phyloP scores from a whole-genome alignment of 1,140 invertebrate species.

The Bacillus rossius region DNA sequence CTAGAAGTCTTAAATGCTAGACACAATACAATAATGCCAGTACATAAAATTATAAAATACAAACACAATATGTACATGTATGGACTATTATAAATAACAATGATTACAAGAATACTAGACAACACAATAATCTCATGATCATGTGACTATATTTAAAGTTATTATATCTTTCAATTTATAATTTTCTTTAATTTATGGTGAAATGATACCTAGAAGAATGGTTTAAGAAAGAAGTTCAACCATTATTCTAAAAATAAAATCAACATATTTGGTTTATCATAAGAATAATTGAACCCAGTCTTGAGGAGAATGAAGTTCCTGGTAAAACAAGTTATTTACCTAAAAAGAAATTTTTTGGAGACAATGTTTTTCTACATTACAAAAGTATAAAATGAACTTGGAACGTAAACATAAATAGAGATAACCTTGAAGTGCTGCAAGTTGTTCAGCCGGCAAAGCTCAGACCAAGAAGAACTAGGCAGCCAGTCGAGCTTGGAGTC shows the following conservation, averaged over 20 bases:
- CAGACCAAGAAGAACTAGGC: slow-evolving; percentile 74
- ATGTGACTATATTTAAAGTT: too few species aligned
- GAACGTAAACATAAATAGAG: too few species aligned
- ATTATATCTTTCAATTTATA: too few species aligned
- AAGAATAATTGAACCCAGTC: not conserved
- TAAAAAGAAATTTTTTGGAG: not conserved
- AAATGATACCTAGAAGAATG: not conserved
- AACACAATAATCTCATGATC: too few species aligned
- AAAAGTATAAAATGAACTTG: too few species aligned
- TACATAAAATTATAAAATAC: too few species aligned
- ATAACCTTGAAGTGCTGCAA: slow-evolving; percentile 34
- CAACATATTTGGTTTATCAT: not conserved
- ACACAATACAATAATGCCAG: too few species aligned
- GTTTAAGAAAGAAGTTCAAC: not conserved
- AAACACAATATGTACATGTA: too few species aligned
- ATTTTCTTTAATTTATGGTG: not conserved
- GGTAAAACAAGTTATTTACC: not conserved
- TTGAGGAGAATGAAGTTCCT: not conserved
- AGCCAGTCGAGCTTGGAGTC: slow-evolving; percentile 70
- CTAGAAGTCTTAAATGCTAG: too few species aligned
- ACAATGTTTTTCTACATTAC: too few species aligned
- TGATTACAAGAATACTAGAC: too few species aligned
- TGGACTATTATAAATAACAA: too few species aligned
- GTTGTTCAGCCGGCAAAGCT: slow-evolving; percentile 66
- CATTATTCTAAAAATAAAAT: not conserved